Conservation (phyloP, 2,113 vertebrate genomes). For the Microtus pennsylvanicus region DNA sequence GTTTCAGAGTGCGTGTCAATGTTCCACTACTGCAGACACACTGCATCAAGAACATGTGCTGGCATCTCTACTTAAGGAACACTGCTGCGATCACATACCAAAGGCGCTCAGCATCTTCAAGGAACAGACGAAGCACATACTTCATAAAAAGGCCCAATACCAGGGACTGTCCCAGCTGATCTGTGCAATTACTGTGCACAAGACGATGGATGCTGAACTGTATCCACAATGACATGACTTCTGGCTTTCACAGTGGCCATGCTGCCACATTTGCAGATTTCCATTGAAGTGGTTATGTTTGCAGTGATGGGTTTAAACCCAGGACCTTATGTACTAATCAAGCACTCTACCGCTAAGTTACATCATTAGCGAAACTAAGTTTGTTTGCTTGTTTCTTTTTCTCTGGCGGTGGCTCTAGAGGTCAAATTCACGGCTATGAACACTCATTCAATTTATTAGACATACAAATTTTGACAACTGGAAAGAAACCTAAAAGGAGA, state of each 20-base stretch:
- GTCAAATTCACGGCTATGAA: not conserved
- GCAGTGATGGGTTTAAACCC: not conserved
- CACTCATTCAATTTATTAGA: not conserved
- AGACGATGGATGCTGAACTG: not conserved
- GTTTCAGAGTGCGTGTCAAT: not conserved
- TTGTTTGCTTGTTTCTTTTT: not conserved
- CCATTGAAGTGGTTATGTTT: not conserved
- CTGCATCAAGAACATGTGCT: not conserved
- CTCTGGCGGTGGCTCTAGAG: not conserved
- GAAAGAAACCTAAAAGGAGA: not conserved
- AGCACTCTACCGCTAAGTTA: not conserved
- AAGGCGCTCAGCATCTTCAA: not conserved
- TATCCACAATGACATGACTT: not conserved
- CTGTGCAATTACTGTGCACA: not conserved
- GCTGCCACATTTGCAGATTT: not conserved
- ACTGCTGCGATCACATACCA: not conserved
- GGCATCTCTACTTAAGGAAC: not conserved
- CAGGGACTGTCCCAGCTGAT: not conserved
- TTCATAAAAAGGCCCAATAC: slow-evolving; percentile 14
- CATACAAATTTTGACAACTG: not conserved
- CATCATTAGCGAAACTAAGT: not conserved
- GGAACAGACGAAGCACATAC: not conserved
- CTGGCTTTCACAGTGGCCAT: not conserved
- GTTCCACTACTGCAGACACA: not conserved
- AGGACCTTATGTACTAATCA: not conserved